Conservation (phyloP, 2,888 invertebrate species). For the Drosophila sordidapex region DNA sequence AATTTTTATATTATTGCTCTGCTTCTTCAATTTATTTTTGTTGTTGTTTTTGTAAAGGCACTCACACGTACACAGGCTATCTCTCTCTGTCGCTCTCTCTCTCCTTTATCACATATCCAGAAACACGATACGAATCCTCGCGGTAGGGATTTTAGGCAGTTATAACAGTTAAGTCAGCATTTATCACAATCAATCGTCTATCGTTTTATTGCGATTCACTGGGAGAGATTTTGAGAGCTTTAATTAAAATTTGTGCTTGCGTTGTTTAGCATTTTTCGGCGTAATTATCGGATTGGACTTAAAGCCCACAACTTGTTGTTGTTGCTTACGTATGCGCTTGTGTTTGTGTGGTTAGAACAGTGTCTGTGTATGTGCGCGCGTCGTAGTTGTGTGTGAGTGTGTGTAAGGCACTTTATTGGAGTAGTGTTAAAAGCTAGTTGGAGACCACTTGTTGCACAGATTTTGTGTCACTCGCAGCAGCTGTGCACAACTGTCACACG, state of each 20-base stretch:
- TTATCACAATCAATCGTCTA: conserved; percentile 17
- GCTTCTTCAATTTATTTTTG: neutral
- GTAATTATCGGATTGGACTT: conserved; percentile 49
- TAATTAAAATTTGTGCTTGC: conserved; percentile 37
- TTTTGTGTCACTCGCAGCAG: conserved; percentile 23
- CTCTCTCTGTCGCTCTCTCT: conserved; percentile 9
- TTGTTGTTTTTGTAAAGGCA: conserved; percentile 29
- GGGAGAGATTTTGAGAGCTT: conserved; percentile 19
- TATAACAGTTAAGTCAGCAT: conserved; percentile 20
- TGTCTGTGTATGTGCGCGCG: conserved; percentile 32
- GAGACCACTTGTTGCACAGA: conserved; percentile 70
- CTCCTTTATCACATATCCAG: conserved; percentile 28
- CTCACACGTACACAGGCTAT: conserved; percentile 17
- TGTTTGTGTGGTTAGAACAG: conserved; percentile 50
- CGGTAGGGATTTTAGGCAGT: conserved; percentile 69
- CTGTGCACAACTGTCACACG: conserved; percentile 21
- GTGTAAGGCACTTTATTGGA: conserved; percentile 59
- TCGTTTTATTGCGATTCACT: conserved; percentile 13
- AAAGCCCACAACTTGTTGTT: conserved; percentile 58
- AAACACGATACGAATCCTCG: conserved; percentile 82
- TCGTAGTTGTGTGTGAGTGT: conserved; percentile 23
- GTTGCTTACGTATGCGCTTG: conserved; percentile 46
- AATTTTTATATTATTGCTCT: neutral
- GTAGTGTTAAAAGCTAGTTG: conserved; percentile 47
- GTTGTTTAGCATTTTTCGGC: conserved; percentile 44